phyloP scores from a whole-genome alignment of 2,888 invertebrate species.

The Calliopum simillimum region DNA sequence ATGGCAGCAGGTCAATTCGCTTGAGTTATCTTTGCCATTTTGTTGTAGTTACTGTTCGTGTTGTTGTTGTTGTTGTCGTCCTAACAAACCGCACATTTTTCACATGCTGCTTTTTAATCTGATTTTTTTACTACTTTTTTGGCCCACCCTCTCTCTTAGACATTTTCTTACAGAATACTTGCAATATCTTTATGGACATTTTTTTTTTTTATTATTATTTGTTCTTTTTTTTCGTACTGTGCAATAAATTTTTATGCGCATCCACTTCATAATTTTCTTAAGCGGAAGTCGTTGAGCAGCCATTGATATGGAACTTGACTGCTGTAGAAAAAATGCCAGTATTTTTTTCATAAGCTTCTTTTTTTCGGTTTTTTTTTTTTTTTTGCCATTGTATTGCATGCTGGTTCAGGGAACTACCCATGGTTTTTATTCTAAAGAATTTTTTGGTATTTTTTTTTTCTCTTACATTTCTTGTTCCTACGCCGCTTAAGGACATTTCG shows the following conservation, averaged over 20 bases:
- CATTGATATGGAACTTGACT: slow-evolving; percentile 42
- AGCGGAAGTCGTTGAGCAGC: slow-evolving; percentile 46
- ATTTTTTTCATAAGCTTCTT: slow-evolving; percentile 1
- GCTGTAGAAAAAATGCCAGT: slow-evolving; percentile 7
- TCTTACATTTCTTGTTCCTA: slow-evolving; percentile 33
- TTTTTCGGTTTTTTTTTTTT: slow-evolving; percentile 3
- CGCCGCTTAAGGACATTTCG: slow-evolving; percentile 44
- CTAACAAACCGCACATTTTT: slow-evolving; percentile 52
- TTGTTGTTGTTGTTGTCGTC: slow-evolving; percentile 10
- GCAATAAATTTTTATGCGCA: slow-evolving; percentile 65
- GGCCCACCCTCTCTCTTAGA: background rate
- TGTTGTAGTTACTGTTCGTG: slow-evolving; percentile 51
- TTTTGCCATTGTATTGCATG: slow-evolving; percentile 39
- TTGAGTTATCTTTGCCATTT: slow-evolving; percentile 39
- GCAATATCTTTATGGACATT: slow-evolving; percentile 25
- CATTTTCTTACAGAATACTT: slow-evolving; percentile 11
- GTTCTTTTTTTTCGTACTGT: slow-evolving; percentile 52
- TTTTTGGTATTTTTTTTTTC: slow-evolving; percentile 13
- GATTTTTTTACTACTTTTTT: slow-evolving; percentile 25
- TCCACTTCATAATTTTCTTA: slow-evolving; percentile 63
- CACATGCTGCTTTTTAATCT: slow-evolving; percentile 62
- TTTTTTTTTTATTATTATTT: slow-evolving; percentile 22
- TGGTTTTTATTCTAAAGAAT: background rate
- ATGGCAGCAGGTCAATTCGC: slow-evolving; percentile 19
- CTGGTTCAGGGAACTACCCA: slow-evolving; percentile 32